phyloP scores from a whole-genome alignment of 64 coral and sea anemone species.

The Stichodactyla mertensii region DNA sequence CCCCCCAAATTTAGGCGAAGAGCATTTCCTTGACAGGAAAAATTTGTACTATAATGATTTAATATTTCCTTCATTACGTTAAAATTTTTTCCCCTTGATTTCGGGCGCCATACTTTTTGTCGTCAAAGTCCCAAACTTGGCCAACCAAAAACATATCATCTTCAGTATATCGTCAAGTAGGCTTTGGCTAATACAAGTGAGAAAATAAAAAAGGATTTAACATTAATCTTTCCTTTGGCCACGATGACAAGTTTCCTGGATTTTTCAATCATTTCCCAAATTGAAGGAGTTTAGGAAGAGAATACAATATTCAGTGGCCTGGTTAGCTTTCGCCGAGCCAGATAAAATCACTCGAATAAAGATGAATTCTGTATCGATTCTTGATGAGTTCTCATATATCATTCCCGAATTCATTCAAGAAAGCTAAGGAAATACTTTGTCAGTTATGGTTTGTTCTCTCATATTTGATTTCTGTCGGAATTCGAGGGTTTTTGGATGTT shows the following conservation, averaged over 20 bases:
- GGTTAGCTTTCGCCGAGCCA: background rate
- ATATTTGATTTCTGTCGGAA: too few species aligned
- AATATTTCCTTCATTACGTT: background rate
- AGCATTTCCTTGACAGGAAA: background rate
- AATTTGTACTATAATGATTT: background rate
- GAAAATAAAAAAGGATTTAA: conserved; percentile 1
- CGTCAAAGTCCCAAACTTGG: background rate
- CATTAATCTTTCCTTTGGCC: background rate
- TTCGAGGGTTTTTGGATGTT: too few species aligned
- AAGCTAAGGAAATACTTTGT: too few species aligned
- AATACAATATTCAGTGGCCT: background rate
- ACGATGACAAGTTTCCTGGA: background rate
- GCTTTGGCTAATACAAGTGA: background rate
- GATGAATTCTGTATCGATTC: background rate
- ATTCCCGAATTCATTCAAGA: background rate
- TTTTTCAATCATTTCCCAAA: background rate
- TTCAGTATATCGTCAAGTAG: background rate
- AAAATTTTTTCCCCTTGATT: background rate
- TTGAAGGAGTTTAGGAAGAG: conserved; percentile 1
- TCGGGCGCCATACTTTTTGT: background rate
- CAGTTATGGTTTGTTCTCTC: too few species aligned
- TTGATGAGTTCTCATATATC: background rate
- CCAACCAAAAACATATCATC: background rate
- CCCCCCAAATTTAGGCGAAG: too few species aligned
- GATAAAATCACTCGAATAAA: background rate